Evolutionary conservation across 1,140 invertebrate genomes (phyloP).

Genomic region (Periplaneta americana): DNA sequence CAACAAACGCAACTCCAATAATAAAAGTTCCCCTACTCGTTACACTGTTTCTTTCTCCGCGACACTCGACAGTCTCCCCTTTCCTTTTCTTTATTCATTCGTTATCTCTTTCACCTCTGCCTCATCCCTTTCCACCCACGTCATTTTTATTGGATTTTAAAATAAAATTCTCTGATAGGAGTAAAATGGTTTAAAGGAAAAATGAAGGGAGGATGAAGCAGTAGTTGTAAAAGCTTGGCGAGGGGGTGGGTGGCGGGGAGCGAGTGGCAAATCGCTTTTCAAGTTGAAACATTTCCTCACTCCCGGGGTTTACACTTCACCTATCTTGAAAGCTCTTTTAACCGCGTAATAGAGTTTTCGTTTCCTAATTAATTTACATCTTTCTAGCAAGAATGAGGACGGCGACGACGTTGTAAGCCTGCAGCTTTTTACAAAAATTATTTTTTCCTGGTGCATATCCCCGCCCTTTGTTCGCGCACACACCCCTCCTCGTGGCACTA

Average conservation of each 20-base stretch:
- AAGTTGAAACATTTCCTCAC: neutral
- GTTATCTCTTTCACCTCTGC: neutral
- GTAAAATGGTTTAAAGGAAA: neutral
- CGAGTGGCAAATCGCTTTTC: neutral
- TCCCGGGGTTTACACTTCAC: neutral
- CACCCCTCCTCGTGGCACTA: too few relatives aligned
- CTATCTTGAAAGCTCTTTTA: neutral
- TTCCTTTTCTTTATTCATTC: neutral
- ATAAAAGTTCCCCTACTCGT: neutral
- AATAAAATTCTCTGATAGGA: neutral
- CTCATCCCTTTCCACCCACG: neutral
- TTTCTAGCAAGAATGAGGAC: neutral
- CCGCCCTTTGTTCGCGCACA: too few relatives aligned
- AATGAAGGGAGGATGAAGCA: neutral
- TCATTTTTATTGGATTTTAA: neutral
- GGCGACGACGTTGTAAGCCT: neutral
- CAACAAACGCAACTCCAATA: neutral
- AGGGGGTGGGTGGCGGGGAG: neutral
- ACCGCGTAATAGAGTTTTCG: neutral
- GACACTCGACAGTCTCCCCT: neutral
- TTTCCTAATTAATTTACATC: neutral
- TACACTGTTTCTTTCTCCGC: neutral
- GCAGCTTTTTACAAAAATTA: neutral
- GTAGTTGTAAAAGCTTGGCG: neutral
- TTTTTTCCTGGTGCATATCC: too few relatives aligned